phyloP scores from a whole-genome alignment of 2,888 invertebrate species.

The Balanococcus diminutus region DNA sequence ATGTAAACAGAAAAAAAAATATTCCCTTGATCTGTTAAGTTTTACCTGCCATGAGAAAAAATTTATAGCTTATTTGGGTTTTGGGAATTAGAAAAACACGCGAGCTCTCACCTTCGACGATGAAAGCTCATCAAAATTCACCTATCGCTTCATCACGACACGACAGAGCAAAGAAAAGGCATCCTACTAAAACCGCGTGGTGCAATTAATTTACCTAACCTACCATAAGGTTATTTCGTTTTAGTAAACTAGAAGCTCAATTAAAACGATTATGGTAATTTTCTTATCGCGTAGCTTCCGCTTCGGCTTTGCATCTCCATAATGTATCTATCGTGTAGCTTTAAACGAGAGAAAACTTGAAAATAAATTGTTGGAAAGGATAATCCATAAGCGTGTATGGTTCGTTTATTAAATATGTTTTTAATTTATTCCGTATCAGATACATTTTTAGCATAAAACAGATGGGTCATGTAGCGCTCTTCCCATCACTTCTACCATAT shows the following conservation, averaged over 20 bases:
- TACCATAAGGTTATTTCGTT: neutral
- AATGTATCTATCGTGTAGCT: neutral
- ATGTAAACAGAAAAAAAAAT: neutral
- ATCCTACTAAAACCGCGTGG: neutral
- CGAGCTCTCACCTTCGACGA: slow-evolving; percentile 10
- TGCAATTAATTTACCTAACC: slow-evolving; percentile 18
- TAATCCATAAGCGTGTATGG: neutral
- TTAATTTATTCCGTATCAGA: slow-evolving; percentile 18
- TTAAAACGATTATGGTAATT: slow-evolving; percentile 33
- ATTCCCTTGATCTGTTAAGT: neutral
- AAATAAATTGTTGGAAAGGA: neutral
- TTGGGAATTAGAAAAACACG: neutral
- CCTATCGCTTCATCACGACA: neutral
- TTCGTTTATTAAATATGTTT: neutral
- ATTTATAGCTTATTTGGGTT: neutral
- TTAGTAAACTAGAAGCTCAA: slow-evolving; percentile 2
- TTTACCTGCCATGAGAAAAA: neutral
- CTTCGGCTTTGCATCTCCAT: neutral
- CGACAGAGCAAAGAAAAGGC: neutral
- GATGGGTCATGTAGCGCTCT: neutral
- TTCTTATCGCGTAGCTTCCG: neutral
- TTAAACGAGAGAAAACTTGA: neutral
- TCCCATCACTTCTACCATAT: neutral
- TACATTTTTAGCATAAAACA: neutral
- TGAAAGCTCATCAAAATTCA: slow-evolving; percentile 22